A percentile compares a stretch with the other conserved stretches of the same genome.
phyloP scores from a whole-genome alignment of 2,888 invertebrate genomes.

The Bombylius discolor region DNA sequence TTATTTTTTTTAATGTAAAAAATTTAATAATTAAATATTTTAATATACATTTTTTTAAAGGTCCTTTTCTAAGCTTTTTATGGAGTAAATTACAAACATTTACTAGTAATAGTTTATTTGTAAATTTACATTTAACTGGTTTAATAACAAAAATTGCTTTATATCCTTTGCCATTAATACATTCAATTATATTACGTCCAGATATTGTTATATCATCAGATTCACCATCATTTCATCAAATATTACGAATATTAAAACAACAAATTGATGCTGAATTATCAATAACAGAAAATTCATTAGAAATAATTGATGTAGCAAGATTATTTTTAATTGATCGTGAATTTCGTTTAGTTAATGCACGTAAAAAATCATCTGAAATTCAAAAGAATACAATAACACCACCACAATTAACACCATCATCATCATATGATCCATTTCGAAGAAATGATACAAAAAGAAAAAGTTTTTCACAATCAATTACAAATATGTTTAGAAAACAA shows the following conservation, averaged over 20 bases:
- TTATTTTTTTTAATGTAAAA: neutral
- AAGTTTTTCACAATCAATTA: constrained; percentile 61
- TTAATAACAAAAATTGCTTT: constrained; percentile 73
- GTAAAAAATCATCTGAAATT: constrained; percentile 46
- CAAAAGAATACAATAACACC: constrained; percentile 27
- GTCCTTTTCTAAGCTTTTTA: constrained; percentile 70
- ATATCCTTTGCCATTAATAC: constrained; percentile 77
- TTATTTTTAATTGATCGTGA: constrained; percentile 68
- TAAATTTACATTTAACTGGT: constrained; percentile 79
- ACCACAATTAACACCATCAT: constrained; percentile 31
- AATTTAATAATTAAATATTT: neutral
- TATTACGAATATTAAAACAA: constrained; percentile 66
- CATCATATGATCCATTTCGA: constrained; percentile 43
- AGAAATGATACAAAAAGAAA: constrained; percentile 57
- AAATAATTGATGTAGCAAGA: constrained; percentile 63
- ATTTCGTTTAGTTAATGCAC: constrained; percentile 56
- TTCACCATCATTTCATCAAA: constrained; percentile 83
- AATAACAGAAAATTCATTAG: constrained; percentile 39
- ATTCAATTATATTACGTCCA: constrained; percentile 76
- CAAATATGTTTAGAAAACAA: constrained; percentile 60
- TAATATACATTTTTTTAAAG: constrained; percentile 28
- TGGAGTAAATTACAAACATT: constrained; percentile 72
- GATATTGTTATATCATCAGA: constrained; percentile 77
- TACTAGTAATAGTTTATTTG: constrained; percentile 68
- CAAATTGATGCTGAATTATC: constrained; percentile 70